Evolutionary conservation across 2,113 vertebrate species (phyloP).

Genomic region (Fulmarus glacialis): DNA sequence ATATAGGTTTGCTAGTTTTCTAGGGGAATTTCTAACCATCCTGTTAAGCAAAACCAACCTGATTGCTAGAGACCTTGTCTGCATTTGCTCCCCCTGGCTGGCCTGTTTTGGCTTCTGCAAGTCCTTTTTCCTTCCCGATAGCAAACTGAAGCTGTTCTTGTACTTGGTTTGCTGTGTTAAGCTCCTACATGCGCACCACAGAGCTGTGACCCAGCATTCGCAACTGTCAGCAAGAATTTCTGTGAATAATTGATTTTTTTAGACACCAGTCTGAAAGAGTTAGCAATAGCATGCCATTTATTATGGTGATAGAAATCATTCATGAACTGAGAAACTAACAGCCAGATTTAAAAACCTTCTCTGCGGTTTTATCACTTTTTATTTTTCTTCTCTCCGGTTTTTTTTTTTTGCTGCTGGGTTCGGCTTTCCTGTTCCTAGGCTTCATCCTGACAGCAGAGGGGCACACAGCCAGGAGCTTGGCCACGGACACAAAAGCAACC

Average conservation of each 20-base stretch:
- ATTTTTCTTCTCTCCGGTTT: background rate
- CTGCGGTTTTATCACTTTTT: background rate
- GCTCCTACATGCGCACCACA: background rate
- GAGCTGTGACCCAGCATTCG: background rate
- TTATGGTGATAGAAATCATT: background rate
- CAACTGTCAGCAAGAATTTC: constrained; percentile 20
- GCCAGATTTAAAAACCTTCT: background rate
- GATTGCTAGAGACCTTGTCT: background rate
- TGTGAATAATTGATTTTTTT: constrained; percentile 34
- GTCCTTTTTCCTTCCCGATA: background rate
- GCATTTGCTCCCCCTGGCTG: background rate
- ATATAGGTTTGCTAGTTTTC: background rate
- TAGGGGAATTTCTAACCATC: background rate
- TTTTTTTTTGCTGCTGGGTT: background rate
- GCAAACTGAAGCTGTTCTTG: background rate
- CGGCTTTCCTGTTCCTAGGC: background rate
- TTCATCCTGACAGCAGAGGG: background rate
- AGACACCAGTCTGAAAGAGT: background rate
- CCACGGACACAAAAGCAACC: background rate
- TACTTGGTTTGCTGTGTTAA: background rate
- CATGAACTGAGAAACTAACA: background rate
- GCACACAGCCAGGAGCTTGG: background rate
- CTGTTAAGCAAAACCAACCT: background rate
- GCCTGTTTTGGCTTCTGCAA: background rate
- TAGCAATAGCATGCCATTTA: background rate